These are phyloP conservation scores for Isotomurus palustris DNA, from an alignment of 2,888 invertebrate genomes.

Conservation along the genomic window DNA sequence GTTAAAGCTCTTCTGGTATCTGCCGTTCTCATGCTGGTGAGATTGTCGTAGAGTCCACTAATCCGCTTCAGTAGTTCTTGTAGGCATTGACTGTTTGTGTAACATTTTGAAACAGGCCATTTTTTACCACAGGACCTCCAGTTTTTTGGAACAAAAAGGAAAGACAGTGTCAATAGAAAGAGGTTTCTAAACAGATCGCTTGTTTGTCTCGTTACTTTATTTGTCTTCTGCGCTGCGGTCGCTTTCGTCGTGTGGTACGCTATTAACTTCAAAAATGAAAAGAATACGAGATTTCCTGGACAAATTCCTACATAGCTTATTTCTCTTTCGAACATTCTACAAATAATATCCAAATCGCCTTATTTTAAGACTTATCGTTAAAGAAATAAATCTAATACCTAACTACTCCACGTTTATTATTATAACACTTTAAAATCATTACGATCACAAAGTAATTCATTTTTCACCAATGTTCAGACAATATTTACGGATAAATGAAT, in stretches of 20 bases:
- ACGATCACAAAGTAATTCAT: too few relatives aligned
- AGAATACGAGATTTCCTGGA: constrained; percentile 29
- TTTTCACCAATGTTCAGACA: too few relatives aligned
- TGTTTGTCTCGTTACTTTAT: constrained; percentile 21
- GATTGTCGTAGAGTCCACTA: too few relatives aligned
- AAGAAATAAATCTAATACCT: too few relatives aligned
- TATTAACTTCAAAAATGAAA: constrained; percentile 20
- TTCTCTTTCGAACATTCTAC: too few relatives aligned
- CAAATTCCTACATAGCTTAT: constrained; percentile 9
- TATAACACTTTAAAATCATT: too few relatives aligned
- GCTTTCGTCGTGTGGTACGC: constrained; percentile 22
- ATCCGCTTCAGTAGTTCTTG: neutral
- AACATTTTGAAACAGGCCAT: neutral
- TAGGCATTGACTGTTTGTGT: too few relatives aligned
- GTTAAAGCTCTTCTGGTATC: constrained; percentile 34
- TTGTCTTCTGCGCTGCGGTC: constrained; percentile 21
- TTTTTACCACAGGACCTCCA: constrained; percentile 25
- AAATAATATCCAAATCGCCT: too few relatives aligned
- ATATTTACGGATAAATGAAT: too few relatives aligned
- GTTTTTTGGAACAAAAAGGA: constrained; percentile 29
- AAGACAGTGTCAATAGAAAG: constrained; percentile 26
- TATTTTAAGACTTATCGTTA: too few relatives aligned
- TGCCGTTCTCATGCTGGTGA: constrained; percentile 37
- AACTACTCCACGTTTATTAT: too few relatives aligned
- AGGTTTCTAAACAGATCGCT: constrained; percentile 12